A percentile compares a stretch with the other conserved stretches of the same genome.
phyloP scores from a whole-genome alignment of 2,113 vertebrate genomes.

The Poeciliopsis prolifica region DNA sequence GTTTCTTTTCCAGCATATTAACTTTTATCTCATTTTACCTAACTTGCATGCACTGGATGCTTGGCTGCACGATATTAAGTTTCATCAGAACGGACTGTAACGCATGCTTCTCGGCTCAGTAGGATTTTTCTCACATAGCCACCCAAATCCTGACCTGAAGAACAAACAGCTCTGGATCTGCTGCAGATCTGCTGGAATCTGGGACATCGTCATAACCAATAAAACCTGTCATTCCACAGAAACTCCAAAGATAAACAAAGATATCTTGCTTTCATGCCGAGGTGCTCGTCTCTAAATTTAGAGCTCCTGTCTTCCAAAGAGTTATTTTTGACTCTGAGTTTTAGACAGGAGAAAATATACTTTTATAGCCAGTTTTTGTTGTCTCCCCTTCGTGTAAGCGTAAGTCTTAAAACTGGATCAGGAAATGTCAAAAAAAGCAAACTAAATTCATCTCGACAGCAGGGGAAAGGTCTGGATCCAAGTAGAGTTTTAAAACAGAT shows the following conservation, averaged over 20 bases:
- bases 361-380: background rate
- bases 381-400: background rate
- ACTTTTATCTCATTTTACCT: constrained; percentile 34
- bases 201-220: constrained; percentile 38
- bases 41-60: constrained; percentile 37
- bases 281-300: constrained; percentile 45
- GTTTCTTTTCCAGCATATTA: constrained; percentile 44
- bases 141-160: constrained; percentile 68
- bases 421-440: constrained; percentile 1
- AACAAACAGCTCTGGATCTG: constrained; percentile 50
- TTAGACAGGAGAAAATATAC: constrained; percentile 9
- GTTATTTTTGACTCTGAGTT: constrained; percentile 25
- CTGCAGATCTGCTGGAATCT: constrained; percentile 21
- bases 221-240: constrained; percentile 4
- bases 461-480: background rate
- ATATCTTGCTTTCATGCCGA: constrained; percentile 13
- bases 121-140: constrained; percentile 69
- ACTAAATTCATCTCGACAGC: background rate
- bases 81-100: constrained; percentile 17
- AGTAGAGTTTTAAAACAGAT: constrained; percentile 5
- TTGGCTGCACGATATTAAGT: constrained; percentile 31
- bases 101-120: constrained; percentile 51
- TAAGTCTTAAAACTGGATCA: constrained; percentile 2
- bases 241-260: background rate
- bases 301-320: constrained; percentile 1